phyloP scores from a whole-genome alignment of 1,140 invertebrate genomes.

The Penaeus chinensis region DNA sequence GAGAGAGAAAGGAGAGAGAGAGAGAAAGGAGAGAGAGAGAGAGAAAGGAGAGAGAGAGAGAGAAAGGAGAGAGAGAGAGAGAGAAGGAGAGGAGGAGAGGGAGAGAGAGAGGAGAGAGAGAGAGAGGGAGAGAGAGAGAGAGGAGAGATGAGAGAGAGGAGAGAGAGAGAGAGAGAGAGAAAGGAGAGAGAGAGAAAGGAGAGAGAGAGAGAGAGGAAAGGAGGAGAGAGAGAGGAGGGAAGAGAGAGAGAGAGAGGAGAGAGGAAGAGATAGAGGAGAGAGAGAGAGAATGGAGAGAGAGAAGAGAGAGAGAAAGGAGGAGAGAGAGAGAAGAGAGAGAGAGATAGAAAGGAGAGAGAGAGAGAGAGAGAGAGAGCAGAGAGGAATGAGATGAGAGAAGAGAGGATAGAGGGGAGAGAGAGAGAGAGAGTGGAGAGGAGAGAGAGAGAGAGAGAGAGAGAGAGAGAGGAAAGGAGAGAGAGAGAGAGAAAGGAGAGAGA shows the following conservation, averaged over 20 bases:
- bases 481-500: not conserved
- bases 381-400: not conserved
- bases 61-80: constrained; percentile 3
- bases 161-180: not conserved
- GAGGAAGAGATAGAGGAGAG: not conserved
- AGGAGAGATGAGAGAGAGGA: not conserved
- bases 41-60: too few species aligned
- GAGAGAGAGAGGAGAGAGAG: not conserved
- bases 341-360: constrained; percentile 3
- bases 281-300: too few species aligned
- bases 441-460: not conserved
- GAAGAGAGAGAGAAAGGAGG: not conserved
- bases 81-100: constrained; percentile 1
- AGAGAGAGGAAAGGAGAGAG: not conserved
- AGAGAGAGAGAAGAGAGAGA: not conserved
- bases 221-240: constrained; percentile 5
- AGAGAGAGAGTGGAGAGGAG: not conserved
- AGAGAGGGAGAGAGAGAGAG: not conserved
- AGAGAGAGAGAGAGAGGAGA: not conserved
- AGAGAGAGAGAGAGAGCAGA: not conserved
- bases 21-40: constrained; percentile 2
- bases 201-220: constrained; percentile 6
- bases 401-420: constrained; percentile 8
- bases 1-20: too few species aligned
- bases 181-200: not conserved